Base-by-base conservation (phyloP, 2,797 vertebrate genomes). In the Atherinosoma microstoma region DNA sequence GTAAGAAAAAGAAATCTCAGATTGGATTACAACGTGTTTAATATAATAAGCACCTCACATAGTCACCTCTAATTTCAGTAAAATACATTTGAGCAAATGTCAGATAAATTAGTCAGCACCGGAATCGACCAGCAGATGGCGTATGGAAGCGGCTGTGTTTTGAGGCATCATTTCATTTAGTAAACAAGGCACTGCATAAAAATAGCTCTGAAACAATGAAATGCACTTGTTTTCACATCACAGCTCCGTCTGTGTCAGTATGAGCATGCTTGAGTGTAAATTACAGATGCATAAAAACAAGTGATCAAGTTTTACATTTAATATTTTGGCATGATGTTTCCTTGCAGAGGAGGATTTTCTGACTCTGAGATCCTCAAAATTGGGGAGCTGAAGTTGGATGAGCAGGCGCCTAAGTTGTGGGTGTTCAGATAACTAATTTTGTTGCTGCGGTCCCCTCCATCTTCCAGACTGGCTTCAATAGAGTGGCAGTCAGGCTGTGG, bases 321-420 rank as follows among this genome's bases (percentile, higher is more conserved):
- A 34, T 27, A 47, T 34, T 66, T 61, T 35, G 65, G 15, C 47
- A 65, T 15, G 38, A 18, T 40, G 6, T 64, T 63, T 83, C 56
- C 76, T 2, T 84, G 51, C 7, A 32, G 40, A 62, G 71, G 68
- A 75, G 38, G 24, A 35, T 40, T 64, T 0, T 89, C 86, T 12
- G 58, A 13, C 40, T 91, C 90, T 64, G 94, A 94, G 79, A 94
- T 94, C 59, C 91, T 91, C 62, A 94, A 78, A 36, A 93, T 61
- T 1, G 94, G 93, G 6, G 93, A 91, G 76, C 93, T 94, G 77
- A 94, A 94, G 84, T 85, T 83, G 20, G 94, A 93, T 1, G 92
- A 93, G 77, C 73, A 89, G 11, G 76, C 78, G 16, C 18, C 61
- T 18, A 80, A 34, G 63, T 84, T 83, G 8, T 89, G 80, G 15